These are phyloP conservation scores for Zaprionus africanus DNA, from an alignment of 1,140 invertebrate species.

Conservation along the genomic window DNA sequence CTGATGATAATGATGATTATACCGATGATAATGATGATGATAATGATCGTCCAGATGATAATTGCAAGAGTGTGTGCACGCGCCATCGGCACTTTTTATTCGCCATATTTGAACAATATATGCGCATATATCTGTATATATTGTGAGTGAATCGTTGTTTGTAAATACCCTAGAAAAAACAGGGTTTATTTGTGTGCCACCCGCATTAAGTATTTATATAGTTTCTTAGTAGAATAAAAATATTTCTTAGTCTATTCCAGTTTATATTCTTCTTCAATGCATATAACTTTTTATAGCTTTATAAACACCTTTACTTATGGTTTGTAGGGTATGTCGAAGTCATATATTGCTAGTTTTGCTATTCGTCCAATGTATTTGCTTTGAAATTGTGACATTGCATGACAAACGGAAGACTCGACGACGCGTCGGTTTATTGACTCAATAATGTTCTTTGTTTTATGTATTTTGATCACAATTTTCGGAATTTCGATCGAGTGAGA, in stretches of 20 bases:
- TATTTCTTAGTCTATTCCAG: background rate
- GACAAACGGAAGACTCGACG: conserved; percentile 34
- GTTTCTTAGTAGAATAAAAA: background rate
- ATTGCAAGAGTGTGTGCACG: conserved; percentile 43
- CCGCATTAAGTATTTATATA: background rate
- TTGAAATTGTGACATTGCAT: conserved; percentile 45
- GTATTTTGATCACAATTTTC: conserved; percentile 55
- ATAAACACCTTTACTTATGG: background rate
- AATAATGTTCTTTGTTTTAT: conserved; percentile 54
- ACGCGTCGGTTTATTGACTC: conserved; percentile 66
- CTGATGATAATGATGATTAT: conserved; percentile 14
- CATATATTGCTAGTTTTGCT: background rate
- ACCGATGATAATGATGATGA: conserved; percentile 3
- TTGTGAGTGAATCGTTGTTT: background rate
- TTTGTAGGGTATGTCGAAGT: conserved; percentile 12
- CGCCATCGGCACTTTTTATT: conserved; percentile 53
- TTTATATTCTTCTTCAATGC: background rate
- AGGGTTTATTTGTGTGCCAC: too few species aligned
- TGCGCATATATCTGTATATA: conserved; percentile 15
- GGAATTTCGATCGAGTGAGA: conserved; percentile 42
- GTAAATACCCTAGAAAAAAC: conserved; percentile 22
- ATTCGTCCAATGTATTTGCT: conserved; percentile 9
- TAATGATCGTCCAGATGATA: conserved; percentile 19
- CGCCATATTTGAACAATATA: conserved; percentile 52
- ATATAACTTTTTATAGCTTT: background rate